Evolutionary conservation across 2,797 vertebrate genomes (phyloP), one percentile per base, ranked within the genome.

Genomic region (Clarias platycephalus): DNA sequence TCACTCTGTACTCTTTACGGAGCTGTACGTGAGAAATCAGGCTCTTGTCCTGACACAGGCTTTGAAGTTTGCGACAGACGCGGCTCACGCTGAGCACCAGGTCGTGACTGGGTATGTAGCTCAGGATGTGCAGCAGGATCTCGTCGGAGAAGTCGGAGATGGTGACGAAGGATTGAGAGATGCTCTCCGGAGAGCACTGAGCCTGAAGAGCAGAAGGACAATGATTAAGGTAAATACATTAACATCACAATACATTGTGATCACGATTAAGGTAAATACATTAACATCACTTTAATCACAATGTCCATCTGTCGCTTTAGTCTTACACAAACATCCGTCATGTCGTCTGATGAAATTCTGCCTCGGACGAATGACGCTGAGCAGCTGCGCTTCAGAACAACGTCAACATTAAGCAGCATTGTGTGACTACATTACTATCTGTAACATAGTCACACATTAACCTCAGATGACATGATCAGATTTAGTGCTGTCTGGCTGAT

Each of bases 71-170:
- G 82, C 94, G 94, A 93, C 97, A 98, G 85, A 96, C 96, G 2
- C 89, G 95, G 24, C 95, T 95, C 88, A 99, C 97, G 0, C 93
- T 98, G 82, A 95, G 90, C 82, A 98, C 92, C 82, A 99, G 93
- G 93, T 99, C 97, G 10, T 94, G 96, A 88, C 95, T 95, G 15
- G 97, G 96, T 40, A 98, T 92, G 0, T 97, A 95, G 78, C 94
- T 95, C 84, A 99, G 94, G 89, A 99, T 98, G 87, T 97, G 96
- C 86, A 99, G 90, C 75, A 99, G 93, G 89, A 99, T 97, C 92
- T 99, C 98, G 28, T 99, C 98, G 0, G 97, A 98, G 88, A 99
- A 96, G 85, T 96, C 96, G 2, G 96, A 96, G 90, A 99, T 93
- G 82, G 96, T 96, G 87, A 96, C 91, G 0, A 87, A 89, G 2